These are phyloP conservation scores for Hemithea aestivaria DNA, from an alignment of 2,888 invertebrate genomes.

Conservation along the genomic window DNA sequence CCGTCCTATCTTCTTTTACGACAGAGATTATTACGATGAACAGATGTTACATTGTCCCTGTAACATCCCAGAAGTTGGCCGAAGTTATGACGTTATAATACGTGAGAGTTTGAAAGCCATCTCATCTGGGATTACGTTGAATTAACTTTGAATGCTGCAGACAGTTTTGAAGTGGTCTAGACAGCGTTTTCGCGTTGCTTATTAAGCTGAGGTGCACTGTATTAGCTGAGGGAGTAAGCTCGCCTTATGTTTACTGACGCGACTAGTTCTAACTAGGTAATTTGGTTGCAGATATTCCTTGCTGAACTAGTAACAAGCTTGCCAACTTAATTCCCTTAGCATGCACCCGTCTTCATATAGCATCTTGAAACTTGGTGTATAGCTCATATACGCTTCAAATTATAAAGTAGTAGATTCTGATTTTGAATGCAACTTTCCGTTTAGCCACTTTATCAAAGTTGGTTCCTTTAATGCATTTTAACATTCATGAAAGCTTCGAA, in stretches of 20 bases:
- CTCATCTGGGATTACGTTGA: slow-evolving; percentile 19
- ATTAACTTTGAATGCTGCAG: slow-evolving; percentile 21
- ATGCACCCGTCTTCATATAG: background rate
- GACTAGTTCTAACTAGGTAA: slow-evolving; percentile 1
- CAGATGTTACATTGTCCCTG: slow-evolving; percentile 40
- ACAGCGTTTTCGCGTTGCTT: slow-evolving; percentile 17
- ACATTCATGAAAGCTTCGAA: too few species aligned
- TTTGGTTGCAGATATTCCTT: slow-evolving; percentile 6
- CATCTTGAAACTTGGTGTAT: too few species aligned
- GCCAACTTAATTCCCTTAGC: background rate
- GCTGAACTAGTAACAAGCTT: slow-evolving; percentile 1
- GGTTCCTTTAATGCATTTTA: too few species aligned
- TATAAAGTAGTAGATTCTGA: too few species aligned
- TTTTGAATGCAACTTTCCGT: too few species aligned
- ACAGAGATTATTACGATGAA: slow-evolving; percentile 29
- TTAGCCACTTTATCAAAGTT: too few species aligned
- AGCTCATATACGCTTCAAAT: too few species aligned
- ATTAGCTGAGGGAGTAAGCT: background rate
- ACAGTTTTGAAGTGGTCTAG: slow-evolving; percentile 37
- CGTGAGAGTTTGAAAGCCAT: slow-evolving; percentile 28
- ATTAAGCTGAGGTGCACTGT: slow-evolving; percentile 16
- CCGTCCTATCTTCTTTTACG: slow-evolving; percentile 26
- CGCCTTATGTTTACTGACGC: background rate
- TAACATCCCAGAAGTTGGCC: slow-evolving; percentile 28
- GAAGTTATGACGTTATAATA: slow-evolving; percentile 32